These are phyloP conservation scores for Bombus haemorrhoidalis DNA, from an alignment of 1,140 invertebrate species.

Conservation along the genomic window DNA sequence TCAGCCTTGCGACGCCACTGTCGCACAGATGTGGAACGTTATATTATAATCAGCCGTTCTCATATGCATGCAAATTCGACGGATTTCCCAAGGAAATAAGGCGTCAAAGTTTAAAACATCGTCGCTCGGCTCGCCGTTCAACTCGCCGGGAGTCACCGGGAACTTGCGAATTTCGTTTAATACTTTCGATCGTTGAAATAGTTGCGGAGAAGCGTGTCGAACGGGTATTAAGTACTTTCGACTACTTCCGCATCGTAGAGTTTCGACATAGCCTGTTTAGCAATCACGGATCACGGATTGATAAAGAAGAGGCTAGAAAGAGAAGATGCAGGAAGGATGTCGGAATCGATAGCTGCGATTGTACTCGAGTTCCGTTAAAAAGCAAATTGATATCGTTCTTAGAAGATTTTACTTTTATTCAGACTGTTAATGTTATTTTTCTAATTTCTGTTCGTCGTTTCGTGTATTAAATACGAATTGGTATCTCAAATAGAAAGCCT, in stretches of 20 bases:
- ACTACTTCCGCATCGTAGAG: neutral
- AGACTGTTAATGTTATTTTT: neutral
- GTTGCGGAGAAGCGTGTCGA: neutral
- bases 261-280: slow-evolving; percentile 16
- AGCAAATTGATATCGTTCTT: neutral
- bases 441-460: neutral
- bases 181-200: slow-evolving; percentile 13
- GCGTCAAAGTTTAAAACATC: slow-evolving; percentile 12
- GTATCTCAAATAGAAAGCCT: too few species aligned
- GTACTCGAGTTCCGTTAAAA: neutral
- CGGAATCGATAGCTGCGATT: neutral
- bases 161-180: slow-evolving; percentile 32
- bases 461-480: too few species aligned
- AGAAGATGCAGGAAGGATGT: too few species aligned
- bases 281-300: neutral
- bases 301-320: neutral
- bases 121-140: neutral
- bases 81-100: neutral
- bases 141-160: neutral
- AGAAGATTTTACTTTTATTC: neutral
- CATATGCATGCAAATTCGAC: slow-evolving; percentile 16
- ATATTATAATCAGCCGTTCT: neutral
- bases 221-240: slow-evolving; percentile 16
- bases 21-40: neutral
- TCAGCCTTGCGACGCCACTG: neutral